Evolutionary conservation across 2,888 invertebrate genomes (phyloP).

Genomic region (Andrena camellia): DNA sequence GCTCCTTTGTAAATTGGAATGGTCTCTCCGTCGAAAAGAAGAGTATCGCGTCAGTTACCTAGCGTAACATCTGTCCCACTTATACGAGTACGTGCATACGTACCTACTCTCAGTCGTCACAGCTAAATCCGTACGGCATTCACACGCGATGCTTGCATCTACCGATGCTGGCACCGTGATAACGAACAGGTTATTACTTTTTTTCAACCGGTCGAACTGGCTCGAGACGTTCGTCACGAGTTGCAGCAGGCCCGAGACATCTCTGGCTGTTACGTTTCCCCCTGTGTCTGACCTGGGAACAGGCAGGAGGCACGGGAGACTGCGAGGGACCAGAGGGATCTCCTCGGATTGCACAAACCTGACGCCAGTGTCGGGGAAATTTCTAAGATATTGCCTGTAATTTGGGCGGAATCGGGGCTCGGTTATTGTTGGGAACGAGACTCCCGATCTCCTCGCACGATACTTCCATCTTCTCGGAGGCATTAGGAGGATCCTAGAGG

Average conservation of each 20-base stretch:
- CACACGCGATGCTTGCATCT: constrained; percentile 1
- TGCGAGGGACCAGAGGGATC: no score
- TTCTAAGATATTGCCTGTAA: constrained; percentile 24
- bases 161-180: constrained; percentile 1
- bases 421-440: constrained; percentile 9
- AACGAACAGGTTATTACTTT: constrained; percentile 13
- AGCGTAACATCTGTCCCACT: constrained; percentile 13
- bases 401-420: constrained; percentile 13
- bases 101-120: neutral
- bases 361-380: constrained; percentile 27
- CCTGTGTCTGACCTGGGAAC: neutral
- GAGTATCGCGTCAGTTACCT: neutral
- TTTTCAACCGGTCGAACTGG: neutral
- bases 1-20: neutral
- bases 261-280: neutral
- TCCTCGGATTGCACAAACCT: constrained; percentile 6
- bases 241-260: constrained; percentile 1
- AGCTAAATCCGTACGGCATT: constrained; percentile 8
- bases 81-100: neutral
- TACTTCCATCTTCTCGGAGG: neutral
- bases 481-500: neutral
- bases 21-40: neutral
- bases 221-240: neutral
- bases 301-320: neutral
- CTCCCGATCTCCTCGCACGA: neutral